These are phyloP conservation scores for Perdita meconis DNA, from an alignment of 2,888 invertebrate genomes.

Conservation along the genomic window DNA sequence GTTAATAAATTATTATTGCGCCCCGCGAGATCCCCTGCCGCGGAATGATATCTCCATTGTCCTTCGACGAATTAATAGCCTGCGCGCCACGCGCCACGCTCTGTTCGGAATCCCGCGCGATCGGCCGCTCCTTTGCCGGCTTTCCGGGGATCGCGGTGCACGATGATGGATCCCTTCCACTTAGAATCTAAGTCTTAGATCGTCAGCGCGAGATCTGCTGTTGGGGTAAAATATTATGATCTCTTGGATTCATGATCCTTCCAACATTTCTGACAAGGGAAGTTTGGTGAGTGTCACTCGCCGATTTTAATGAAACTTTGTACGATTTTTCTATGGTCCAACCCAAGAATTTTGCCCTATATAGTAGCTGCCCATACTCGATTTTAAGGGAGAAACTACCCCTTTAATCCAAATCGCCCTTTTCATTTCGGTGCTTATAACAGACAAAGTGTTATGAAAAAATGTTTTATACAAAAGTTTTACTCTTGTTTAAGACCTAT, in stretches of 20 bases:
- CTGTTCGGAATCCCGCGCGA: constrained; percentile 10
- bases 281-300: constrained; percentile 32
- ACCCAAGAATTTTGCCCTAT: too few relatives aligned
- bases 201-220: constrained; percentile 12
- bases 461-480: too few relatives aligned
- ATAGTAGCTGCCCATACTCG: too few relatives aligned
- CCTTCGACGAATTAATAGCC: constrained; percentile 77
- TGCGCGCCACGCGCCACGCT: constrained; percentile 20
- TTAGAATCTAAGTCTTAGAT: too few relatives aligned
- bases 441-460: too few relatives aligned
- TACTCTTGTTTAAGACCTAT: too few relatives aligned
- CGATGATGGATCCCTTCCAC: constrained; percentile 10
- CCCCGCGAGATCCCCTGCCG: constrained; percentile 66
- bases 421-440: too few relatives aligned
- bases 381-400: too few relatives aligned
- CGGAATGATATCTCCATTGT: constrained; percentile 80
- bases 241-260: too few relatives aligned
- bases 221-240: neutral
- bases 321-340: too few relatives aligned
- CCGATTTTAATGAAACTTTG: too few relatives aligned
- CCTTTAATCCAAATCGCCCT: too few relatives aligned
- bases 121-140: constrained; percentile 27
- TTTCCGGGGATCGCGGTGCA: neutral
- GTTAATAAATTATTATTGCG: constrained; percentile 79
- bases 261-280: neutral